These are phyloP conservation scores for Nixonia krombeini DNA, from an alignment of 1,140 invertebrate species.

Conservation along the genomic window DNA sequence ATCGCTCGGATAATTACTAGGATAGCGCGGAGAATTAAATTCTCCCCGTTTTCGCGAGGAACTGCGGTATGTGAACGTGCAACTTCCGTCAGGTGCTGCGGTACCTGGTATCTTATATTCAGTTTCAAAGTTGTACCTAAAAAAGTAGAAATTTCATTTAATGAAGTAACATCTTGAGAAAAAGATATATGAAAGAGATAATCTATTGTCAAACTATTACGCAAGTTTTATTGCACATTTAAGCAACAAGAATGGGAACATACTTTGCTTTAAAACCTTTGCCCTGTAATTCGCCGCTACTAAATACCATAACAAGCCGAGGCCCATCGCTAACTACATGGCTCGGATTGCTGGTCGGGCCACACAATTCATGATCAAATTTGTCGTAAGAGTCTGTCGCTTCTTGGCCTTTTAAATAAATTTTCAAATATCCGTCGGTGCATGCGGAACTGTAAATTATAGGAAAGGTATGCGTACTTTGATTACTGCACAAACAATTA, in stretches of 20 bases:
- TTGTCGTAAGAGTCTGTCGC: slow-evolving; percentile 93
- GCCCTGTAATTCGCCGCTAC: slow-evolving; percentile 89
- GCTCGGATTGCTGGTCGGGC: slow-evolving; percentile 78
- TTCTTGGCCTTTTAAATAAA: slow-evolving; percentile 94
- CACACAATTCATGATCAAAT: slow-evolving; percentile 93
- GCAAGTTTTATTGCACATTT: too few relatives aligned
- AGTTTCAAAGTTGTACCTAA: slow-evolving; percentile 85
- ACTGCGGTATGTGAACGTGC: slow-evolving; percentile 92
- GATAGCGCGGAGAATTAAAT: slow-evolving; percentile 96
- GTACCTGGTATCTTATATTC: slow-evolving; percentile 96
- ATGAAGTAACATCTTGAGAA: too few relatives aligned
- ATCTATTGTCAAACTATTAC: too few relatives aligned
- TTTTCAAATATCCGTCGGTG: slow-evolving; percentile 90
- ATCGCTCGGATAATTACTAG: slow-evolving; percentile 93
- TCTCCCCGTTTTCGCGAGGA: slow-evolving; percentile 87
- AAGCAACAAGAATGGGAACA: slow-evolving; percentile 18
- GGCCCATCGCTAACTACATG: slow-evolving; percentile 90
- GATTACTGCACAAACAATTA: not conserved
- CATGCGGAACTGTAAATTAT: slow-evolving; percentile 75
- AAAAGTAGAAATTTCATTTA: too few relatives aligned
- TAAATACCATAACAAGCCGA: slow-evolving; percentile 93
- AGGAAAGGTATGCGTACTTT: not conserved
- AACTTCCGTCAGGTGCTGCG: slow-evolving; percentile 89
- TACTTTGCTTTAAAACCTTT: slow-evolving; percentile 89
- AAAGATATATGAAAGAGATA: too few relatives aligned